phyloP scores from a whole-genome alignment of 2,888 invertebrate species.

The Lepidochrysops patricia region DNA sequence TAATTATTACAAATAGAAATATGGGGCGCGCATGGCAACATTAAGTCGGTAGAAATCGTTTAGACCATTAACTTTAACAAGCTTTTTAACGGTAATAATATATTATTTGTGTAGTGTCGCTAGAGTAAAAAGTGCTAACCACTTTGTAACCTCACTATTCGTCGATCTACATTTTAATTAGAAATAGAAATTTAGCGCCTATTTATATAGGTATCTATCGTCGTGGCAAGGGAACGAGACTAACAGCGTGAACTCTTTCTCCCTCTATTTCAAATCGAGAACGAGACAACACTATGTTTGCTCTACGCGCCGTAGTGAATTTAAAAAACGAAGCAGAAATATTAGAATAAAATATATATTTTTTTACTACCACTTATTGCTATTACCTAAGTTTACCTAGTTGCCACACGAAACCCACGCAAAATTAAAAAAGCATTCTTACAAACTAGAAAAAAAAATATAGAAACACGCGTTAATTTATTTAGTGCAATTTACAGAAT shows the following conservation, averaged over 20 bases:
- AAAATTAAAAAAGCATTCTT: conserved; percentile 58
- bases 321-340: background rate
- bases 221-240: background rate
- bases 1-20: conserved; percentile 24
- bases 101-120: conserved; percentile 4
- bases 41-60: background rate
- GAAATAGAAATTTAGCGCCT: background rate
- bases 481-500: conserved; percentile 42
- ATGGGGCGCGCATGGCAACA: conserved; percentile 22
- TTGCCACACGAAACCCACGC: conserved; percentile 28
- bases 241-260: background rate
- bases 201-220: conserved; percentile 4
- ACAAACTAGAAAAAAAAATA: conserved; percentile 52
- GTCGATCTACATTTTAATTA: background rate
- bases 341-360: background rate
- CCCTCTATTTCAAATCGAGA: background rate
- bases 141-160: background rate
- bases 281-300: background rate
- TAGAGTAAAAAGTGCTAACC: background rate
- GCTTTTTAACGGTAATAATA: background rate
- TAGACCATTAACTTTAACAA: background rate
- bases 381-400: conserved; percentile 10
- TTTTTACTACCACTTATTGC: background rate
- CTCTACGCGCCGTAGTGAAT: background rate
- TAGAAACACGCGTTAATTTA: conserved; percentile 43